Conservation (phyloP, 2,888 invertebrate genomes). For the Podotricha telesiphe region DNA sequence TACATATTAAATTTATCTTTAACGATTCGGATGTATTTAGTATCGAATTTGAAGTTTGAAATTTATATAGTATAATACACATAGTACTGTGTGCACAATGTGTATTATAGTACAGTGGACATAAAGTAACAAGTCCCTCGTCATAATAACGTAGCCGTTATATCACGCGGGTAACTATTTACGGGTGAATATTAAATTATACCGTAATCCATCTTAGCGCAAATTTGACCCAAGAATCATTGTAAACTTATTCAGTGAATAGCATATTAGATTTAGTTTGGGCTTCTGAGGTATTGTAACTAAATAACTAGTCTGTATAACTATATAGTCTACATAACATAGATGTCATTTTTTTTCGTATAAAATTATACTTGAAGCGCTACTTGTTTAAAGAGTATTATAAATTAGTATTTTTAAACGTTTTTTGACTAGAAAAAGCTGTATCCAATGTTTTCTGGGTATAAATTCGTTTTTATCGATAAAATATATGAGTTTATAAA, state of each 20-base stretch:
- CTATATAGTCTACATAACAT: too few relatives aligned
- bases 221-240: constrained; percentile 16
- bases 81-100: not conserved
- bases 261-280: constrained; percentile 15
- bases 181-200: constrained; percentile 18
- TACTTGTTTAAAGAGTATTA: too few relatives aligned
- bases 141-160: constrained; percentile 11
- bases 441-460: too few relatives aligned
- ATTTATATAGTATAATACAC: not conserved
- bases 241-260: constrained; percentile 5
- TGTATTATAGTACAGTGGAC: too few relatives aligned
- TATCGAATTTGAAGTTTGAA: too few relatives aligned
- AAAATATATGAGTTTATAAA: not conserved
- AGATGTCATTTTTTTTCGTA: too few relatives aligned
- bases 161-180: constrained; percentile 7
- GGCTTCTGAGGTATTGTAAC: not conserved
- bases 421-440: too few relatives aligned
- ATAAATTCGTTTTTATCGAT: too few relatives aligned
- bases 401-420: too few relatives aligned
- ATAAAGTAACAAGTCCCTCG: constrained; percentile 12
- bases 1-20: too few relatives aligned
- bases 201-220: constrained; percentile 18
- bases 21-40: too few relatives aligned
- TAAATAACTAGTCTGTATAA: not conserved
- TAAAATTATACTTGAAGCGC: too few relatives aligned